Conservation (phyloP, 2,113 vertebrate species). For the Athene noctua region DNA sequence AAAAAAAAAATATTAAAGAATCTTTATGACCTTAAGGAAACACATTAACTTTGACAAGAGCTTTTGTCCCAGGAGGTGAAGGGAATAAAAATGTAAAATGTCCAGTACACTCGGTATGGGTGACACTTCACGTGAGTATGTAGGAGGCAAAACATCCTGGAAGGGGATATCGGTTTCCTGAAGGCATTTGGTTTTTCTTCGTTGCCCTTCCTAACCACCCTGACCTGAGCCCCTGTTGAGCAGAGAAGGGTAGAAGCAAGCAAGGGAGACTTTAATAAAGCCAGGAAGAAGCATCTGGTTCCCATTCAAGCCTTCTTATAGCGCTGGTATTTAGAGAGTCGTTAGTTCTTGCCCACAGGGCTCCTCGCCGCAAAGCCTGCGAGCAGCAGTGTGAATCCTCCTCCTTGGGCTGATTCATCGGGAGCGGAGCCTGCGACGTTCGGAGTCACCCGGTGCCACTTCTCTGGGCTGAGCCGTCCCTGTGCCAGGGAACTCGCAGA, state of each 20-base stretch:
- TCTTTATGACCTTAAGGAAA: not conserved
- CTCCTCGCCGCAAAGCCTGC: not conserved
- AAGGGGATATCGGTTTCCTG: fast-evolving
- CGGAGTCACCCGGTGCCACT: not conserved
- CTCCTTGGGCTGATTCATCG: not conserved
- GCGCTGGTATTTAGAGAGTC: not conserved
- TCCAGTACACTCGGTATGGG: fast-evolving
- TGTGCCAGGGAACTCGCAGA: not conserved
- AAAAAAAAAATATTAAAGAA: not conserved
- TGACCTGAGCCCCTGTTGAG: not conserved
- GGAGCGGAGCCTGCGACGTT: not conserved
- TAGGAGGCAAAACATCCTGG: not conserved
- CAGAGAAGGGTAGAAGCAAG: not conserved
- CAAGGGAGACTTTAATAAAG: not conserved
- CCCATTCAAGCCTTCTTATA: not conserved
- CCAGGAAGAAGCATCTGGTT: not conserved
- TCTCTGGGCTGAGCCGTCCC: not conserved
- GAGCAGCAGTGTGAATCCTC: not conserved
- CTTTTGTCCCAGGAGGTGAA: not conserved
- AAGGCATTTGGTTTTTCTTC: not conserved
- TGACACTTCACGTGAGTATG: not conserved
- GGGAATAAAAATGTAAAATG: not conserved
- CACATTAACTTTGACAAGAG: not conserved
- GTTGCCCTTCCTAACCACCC: not conserved
- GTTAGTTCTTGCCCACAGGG: not conserved